Evolutionary conservation across 2,113 vertebrate genomes (phyloP).

Genomic region (Symphodus melops): DNA sequence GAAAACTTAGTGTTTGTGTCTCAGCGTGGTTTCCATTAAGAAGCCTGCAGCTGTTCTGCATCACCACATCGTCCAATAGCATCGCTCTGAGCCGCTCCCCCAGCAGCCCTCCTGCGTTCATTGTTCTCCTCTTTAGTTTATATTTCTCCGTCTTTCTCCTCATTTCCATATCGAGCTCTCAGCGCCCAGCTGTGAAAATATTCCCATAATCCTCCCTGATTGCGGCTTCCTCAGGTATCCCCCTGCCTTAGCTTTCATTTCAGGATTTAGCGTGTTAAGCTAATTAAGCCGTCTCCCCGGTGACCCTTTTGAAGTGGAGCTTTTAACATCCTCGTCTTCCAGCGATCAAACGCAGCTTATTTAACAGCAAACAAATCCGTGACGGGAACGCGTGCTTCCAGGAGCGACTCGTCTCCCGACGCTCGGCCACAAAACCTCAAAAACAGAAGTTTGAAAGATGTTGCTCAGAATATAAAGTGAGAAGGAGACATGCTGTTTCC

Average conservation of each 20-base stretch:
- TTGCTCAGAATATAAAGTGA: too few relatives aligned
- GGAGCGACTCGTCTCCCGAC: background rate
- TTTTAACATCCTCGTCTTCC: constrained; percentile 5
- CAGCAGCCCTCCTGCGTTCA: constrained; percentile 17
- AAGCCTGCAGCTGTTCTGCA: constrained; percentile 36
- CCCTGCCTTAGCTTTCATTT: constrained; percentile 40
- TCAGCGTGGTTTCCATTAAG: constrained; percentile 31
- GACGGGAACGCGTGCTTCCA: background rate
- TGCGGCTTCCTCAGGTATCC: constrained; percentile 28
- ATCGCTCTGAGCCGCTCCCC: constrained; percentile 5
- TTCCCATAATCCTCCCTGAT: constrained; percentile 26
- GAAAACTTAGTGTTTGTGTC: constrained; percentile 25
- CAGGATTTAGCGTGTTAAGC: constrained; percentile 22
- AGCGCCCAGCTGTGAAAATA: constrained; percentile 34
- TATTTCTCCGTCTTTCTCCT: constrained; percentile 20
- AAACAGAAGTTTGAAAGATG: too few relatives aligned
- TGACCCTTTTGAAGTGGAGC: constrained; percentile 34
- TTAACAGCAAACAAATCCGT: constrained; percentile 3
- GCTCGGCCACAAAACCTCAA: too few relatives aligned
- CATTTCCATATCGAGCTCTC: constrained; percentile 17
- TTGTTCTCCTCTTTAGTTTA: constrained; percentile 15
- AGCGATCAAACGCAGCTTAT: constrained; percentile 14
- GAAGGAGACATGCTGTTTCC: too few relatives aligned
- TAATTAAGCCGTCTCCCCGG: constrained; percentile 28
- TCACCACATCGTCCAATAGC: constrained; percentile 29